Percentiles rank a stretch among this genome's conserved stretches.
phyloP scores from a whole-genome alignment of 1,140 invertebrate species.

The Aphaenogaster rudis region DNA sequence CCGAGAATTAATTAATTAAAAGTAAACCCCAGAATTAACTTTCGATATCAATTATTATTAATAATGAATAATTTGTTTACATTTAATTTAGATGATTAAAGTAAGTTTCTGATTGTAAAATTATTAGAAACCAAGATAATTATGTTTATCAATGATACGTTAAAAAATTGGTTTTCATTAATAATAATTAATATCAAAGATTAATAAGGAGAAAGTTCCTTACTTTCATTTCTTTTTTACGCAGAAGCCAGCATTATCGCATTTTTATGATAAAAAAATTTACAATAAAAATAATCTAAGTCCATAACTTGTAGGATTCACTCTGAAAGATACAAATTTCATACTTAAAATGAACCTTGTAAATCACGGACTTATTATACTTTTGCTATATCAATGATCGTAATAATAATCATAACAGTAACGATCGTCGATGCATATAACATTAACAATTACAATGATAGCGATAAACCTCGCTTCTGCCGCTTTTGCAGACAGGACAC shows the following conservation, averaged over 20 bases:
- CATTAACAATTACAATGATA: slow-evolving; percentile 25
- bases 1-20: slow-evolving; percentile 15
- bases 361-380: slow-evolving; percentile 15
- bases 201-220: background rate
- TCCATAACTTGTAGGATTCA: background rate
- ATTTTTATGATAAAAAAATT: slow-evolving; percentile 26
- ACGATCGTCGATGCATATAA: slow-evolving; percentile 11
- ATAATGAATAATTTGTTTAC: background rate
- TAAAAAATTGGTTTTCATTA: background rate
- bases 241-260: slow-evolving; percentile 20
- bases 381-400: background rate
- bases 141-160: background rate
- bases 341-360: background rate
- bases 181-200: slow-evolving; percentile 45
- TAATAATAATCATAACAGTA: slow-evolving; percentile 27
- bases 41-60: slow-evolving; percentile 34
- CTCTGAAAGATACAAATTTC: slow-evolving; percentile 10
- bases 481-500: slow-evolving; percentile 6
- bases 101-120: background rate
- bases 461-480: slow-evolving; percentile 19
- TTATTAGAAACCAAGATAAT: slow-evolving; percentile 10
- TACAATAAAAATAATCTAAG: background rate
- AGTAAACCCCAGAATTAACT: background rate
- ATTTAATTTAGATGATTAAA: slow-evolving; percentile 22
- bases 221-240: slow-evolving; percentile 16